Evolutionary conservation across 2,888 invertebrate genomes (phyloP), one percentile per base, ranked within the genome.

Genomic region (Drosophila leonis): DNA sequence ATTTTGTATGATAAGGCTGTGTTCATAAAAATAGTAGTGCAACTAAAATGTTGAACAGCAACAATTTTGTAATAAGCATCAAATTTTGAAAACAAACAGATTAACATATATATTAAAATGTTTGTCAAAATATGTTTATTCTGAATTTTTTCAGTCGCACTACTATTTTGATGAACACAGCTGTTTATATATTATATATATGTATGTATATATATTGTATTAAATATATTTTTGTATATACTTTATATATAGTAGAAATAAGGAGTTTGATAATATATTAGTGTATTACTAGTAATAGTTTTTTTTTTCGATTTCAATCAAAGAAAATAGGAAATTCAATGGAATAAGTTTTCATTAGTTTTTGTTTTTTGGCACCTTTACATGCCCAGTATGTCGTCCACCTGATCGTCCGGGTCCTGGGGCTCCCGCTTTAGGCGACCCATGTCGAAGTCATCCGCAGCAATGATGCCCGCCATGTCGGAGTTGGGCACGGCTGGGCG

Each of bases 341-440:
- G 20, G 29, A 9, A 37, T 48, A 55, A 5, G 10, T 37, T 51
- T 20, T 29, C 33, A 39, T n/a, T 24, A 24, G 24, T 24, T 24
- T 24, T 24, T 24, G 24, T 24, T 18, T 0, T 10, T 64, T 8
- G n/a, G 29, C 27, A 8, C 1, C 9, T 7, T 65, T 82, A 86
- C 20, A 83, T 72, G 46, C 86, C 86, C 51, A 88, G 31, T 13
- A 87, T 75, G 9, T 76, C 73, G n/a, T 76, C 76, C 0, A 70
- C 66, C 0, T 49, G 35, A 0, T 75, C 80, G n/a, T 90, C 89
- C 5, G 51, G 13, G 24, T 84, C 90, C 31, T 72, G 62, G 0
- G 89, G 89, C 61, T 90, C 90, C 2, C 73, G 82, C 59, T 90
- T 90, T 0, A 90, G 62, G 39, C 67, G 66, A 12, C 61, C 31